A percentile compares a stretch with the other conserved stretches of the same genome.
Conservation (phyloP, 2,888 invertebrate genomes). For the Pyrrhosoma nymphula region DNA sequence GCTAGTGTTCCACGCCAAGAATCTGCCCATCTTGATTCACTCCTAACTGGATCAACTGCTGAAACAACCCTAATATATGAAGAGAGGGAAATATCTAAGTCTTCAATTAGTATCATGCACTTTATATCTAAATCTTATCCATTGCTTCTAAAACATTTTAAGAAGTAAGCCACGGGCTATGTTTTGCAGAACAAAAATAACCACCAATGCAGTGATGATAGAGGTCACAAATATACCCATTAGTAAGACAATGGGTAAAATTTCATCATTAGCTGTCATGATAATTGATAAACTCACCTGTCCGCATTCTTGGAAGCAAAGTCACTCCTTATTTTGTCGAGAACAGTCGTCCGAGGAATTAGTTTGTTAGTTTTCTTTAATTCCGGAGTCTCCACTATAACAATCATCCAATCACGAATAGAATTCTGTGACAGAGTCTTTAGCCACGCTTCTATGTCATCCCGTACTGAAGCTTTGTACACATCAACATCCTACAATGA, state of each 20-base stretch:
- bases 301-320: slow-evolving; percentile 93
- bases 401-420: slow-evolving; percentile 95
- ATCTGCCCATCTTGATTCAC: slow-evolving; percentile 93
- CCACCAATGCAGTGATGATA: too few relatives aligned
- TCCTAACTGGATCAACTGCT: slow-evolving; percentile 93
- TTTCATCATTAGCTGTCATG: too few relatives aligned
- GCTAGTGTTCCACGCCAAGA: slow-evolving; percentile 93
- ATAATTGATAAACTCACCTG: slow-evolving; percentile 77
- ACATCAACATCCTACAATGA: slow-evolving; percentile 90
- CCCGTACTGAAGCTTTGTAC: slow-evolving; percentile 92
- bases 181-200: too few relatives aligned
- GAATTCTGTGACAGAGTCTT: slow-evolving; percentile 87
- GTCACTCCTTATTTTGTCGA: slow-evolving; percentile 96
- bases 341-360: slow-evolving; percentile 93
- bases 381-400: slow-evolving; percentile 95
- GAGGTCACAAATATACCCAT: too few relatives aligned
- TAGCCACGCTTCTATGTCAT: slow-evolving; percentile 94
- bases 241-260: too few relatives aligned
- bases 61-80: slow-evolving; percentile 89
- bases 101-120: too few relatives aligned
- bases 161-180: too few relatives aligned
- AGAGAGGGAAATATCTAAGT: background rate
- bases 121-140: too few relatives aligned
- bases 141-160: too few relatives aligned
- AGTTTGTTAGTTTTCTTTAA: slow-evolving; percentile 94